Percentiles rank a stretch among this genome's conserved stretches.
phyloP scores from a whole-genome alignment of 2,888 invertebrate genomes.

The Nomada fabriciana region DNA sequence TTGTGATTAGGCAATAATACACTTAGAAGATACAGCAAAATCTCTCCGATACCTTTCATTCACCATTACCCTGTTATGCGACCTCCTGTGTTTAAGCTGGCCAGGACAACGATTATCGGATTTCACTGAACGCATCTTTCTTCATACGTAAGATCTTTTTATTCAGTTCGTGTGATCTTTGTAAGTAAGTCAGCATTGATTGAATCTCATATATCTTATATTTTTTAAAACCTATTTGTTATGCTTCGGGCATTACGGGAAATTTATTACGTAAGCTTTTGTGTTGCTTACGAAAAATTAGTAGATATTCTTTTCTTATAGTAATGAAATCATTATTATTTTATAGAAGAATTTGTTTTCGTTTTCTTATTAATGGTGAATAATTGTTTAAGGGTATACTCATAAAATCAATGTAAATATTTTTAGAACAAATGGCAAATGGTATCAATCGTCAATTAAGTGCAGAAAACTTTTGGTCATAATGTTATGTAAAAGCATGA shows the following conservation, averaged over 20 bases:
- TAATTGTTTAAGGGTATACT: background rate
- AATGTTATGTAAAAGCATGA: constrained; percentile 67
- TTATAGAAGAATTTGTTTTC: background rate
- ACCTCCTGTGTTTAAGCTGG: constrained; percentile 68
- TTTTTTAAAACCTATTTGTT: too few relatives aligned
- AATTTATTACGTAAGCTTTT: too few relatives aligned
- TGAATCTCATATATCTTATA: too few relatives aligned
- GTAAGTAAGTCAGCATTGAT: too few relatives aligned
- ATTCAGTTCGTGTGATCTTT: too few relatives aligned
- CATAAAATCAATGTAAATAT: background rate
- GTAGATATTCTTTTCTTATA: too few relatives aligned
- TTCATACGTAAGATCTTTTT: constrained; percentile 64
- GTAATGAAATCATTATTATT: too few relatives aligned
- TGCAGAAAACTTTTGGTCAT: constrained; percentile 68
- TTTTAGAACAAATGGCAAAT: constrained; percentile 54
- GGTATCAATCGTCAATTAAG: constrained; percentile 71
- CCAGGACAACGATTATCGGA: constrained; percentile 72
- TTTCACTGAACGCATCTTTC: constrained; percentile 64
- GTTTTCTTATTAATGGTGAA: background rate
- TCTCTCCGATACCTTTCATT: constrained; percentile 67
- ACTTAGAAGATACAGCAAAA: constrained; percentile 48
- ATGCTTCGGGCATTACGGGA: too few relatives aligned
- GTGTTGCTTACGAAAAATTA: too few relatives aligned
- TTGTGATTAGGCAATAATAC: constrained; percentile 26
- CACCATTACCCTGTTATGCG: constrained; percentile 63